Conservation (phyloP, 2,113 vertebrate genomes). For the Podarcis muralis region DNA sequence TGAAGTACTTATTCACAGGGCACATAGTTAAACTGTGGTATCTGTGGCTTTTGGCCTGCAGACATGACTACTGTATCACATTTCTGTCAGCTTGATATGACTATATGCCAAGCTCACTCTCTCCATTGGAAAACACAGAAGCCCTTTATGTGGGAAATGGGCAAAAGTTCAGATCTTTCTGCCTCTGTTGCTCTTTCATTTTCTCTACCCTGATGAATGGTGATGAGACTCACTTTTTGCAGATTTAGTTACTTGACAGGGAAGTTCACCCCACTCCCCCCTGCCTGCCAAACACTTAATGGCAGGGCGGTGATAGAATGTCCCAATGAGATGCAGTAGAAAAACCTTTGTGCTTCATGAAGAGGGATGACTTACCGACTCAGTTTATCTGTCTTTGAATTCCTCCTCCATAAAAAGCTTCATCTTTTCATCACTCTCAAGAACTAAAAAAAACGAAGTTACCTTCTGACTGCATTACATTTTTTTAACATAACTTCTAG, state of each 20-base stretch:
- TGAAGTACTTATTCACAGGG: too few relatives aligned
- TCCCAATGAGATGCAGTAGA: constrained; percentile 54
- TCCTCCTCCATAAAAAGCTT: not conserved
- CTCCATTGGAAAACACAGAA: constrained; percentile 20
- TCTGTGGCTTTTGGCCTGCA: not conserved
- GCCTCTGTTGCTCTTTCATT: constrained; percentile 39
- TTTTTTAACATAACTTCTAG: not conserved
- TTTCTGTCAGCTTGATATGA: not conserved
- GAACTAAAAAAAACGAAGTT: not conserved
- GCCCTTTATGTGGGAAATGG: constrained; percentile 31
- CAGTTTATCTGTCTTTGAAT: not conserved
- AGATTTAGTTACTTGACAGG: constrained; percentile 47
- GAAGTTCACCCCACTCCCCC: not conserved
- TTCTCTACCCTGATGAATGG: not conserved
- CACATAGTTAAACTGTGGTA: too few relatives aligned
- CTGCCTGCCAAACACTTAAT: constrained; percentile 39
- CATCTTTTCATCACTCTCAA: not conserved
- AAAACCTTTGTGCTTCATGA: constrained; percentile 44
- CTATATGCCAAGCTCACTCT: not conserved
- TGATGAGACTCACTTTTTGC: constrained; percentile 14
- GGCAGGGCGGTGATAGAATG: constrained; percentile 64
- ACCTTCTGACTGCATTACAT: not conserved
- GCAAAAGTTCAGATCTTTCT: constrained; percentile 26
- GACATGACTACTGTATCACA: not conserved
- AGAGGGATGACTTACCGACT: constrained; percentile 15